Percentiles rank a stretch among this genome's conserved stretches.
phyloP scores from a whole-genome alignment of 2,113 vertebrate genomes.

The Heliornis fulica region DNA sequence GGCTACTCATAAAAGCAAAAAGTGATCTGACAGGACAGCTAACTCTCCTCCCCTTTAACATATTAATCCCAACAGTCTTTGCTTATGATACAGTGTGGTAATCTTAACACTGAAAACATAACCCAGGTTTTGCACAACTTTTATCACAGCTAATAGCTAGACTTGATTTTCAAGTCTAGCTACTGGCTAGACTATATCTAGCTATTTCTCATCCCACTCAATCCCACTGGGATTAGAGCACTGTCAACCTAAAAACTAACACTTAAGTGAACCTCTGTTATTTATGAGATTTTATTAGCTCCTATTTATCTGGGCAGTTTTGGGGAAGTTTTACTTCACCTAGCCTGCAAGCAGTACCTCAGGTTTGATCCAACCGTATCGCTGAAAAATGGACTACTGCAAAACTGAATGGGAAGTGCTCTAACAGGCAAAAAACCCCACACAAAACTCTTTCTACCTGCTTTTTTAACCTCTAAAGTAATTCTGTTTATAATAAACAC shows the following conservation, averaged over 20 bases:
- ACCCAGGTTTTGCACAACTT: neutral
- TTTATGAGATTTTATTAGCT: neutral
- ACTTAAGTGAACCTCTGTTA: neutral
- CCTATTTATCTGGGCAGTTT: neutral
- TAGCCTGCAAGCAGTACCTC: neutral
- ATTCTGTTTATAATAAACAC: neutral
- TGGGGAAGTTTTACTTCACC: neutral
- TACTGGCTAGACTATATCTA: too few species aligned
- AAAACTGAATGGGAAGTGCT: neutral
- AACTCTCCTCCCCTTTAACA: neutral
- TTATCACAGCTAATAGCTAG: neutral
- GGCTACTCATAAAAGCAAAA: neutral
- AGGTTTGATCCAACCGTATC: neutral
- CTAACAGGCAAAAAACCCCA: neutral
- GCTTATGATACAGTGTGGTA: neutral
- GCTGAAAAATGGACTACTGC: neutral
- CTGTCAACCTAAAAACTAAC: neutral
- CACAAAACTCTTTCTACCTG: neutral
- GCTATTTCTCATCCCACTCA: neutral
- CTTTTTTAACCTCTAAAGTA: neutral
- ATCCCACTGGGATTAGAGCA: neutral
- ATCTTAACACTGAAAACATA: neutral
- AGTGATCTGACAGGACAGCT: neutral
- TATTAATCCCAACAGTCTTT: neutral
- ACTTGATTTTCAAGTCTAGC: too few species aligned